Base-by-base conservation (phyloP, 2,113 vertebrate genomes). In the Theristicus caerulescens region DNA sequence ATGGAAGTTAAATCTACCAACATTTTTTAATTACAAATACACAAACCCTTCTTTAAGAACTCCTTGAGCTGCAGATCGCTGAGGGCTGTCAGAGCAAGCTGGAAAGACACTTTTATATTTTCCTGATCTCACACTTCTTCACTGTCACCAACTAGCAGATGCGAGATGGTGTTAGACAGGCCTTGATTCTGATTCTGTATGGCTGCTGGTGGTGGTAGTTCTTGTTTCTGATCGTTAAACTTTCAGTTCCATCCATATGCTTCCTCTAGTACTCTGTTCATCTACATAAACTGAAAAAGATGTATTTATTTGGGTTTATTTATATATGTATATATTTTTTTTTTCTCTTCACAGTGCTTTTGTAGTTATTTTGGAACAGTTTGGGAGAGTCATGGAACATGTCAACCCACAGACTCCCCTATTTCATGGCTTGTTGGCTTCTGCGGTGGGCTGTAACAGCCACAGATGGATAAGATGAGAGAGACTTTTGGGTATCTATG, bases 351-450 rank as follows among this genome's bases (percentile, higher is more conserved):
- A 46, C 42, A 52, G 71, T 40, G n/a, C 27, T 95, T 92, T 74
- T 81, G 44, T 47, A 76, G 72, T 78, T 93, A 84, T 64, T 92
- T 91, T 89, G 38, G 55, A 94, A 55, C n/a, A 47, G 77, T 86
- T 67, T 70, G 31, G 65, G 79, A 65, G n/a, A 92, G 69, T 74
- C 72, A 85, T 21, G 16, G 52, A 92, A 94, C 61, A 51, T n/a
- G 83, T 64, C 81, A 95, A 87, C 81, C 84, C 61, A 93, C 81
- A 72, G 70, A 87, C 65, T 84, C 94, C 51, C 27, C 55, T 88
- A 38, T 94, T 88, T 89, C 81, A 89, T 88, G 91, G 79, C 61
- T 89, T 62, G n/a, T 67, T 95, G 86, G 73, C 52, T 91, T 88
- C 65, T 78, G 84, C 31, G 4, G 88, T 94, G 83, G 86, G 83